Conservation (phyloP, 2,888 invertebrate species). For the Leptinotarsa haldemani region DNA sequence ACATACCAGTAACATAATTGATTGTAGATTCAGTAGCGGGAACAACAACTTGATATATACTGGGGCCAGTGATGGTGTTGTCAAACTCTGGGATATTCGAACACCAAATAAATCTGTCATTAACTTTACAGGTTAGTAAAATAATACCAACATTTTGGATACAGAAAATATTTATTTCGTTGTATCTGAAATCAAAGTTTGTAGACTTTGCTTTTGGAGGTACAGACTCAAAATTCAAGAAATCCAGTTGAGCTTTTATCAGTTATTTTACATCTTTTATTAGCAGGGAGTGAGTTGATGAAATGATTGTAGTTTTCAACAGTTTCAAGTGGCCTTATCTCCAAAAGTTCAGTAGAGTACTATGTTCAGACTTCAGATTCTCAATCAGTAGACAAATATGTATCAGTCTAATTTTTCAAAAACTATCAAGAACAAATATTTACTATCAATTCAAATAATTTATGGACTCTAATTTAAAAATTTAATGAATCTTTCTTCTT, state of each 20-base stretch:
- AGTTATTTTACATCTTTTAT: too few relatives aligned
- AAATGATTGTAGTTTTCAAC: too few relatives aligned
- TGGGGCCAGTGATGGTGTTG: constrained; percentile 69
- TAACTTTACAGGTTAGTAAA: constrained; percentile 44
- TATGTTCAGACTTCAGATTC: too few relatives aligned
- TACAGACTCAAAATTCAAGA: not conserved
- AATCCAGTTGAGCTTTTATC: too few relatives aligned
- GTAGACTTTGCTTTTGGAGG: not conserved
- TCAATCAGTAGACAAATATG: too few relatives aligned
- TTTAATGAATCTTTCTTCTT: not conserved
- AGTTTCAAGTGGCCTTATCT: too few relatives aligned
- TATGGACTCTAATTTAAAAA: not conserved
- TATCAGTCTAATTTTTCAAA: too few relatives aligned
- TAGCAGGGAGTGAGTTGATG: too few relatives aligned
- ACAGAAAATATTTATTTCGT: constrained; percentile 1
- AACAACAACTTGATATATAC: constrained; percentile 73
- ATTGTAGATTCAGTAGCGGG: constrained; percentile 71
- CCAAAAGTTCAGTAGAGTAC: too few relatives aligned
- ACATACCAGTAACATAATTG: constrained; percentile 68
- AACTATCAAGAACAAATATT: too few relatives aligned
- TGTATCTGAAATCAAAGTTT: not conserved
- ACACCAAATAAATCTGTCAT: constrained; percentile 62
- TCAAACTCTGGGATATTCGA: constrained; percentile 75
- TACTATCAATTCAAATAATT: too few relatives aligned
- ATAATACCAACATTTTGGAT: not conserved